phyloP scores from a whole-genome alignment of 2,797 vertebrate genomes.

The Loris lydekkerianus region DNA sequence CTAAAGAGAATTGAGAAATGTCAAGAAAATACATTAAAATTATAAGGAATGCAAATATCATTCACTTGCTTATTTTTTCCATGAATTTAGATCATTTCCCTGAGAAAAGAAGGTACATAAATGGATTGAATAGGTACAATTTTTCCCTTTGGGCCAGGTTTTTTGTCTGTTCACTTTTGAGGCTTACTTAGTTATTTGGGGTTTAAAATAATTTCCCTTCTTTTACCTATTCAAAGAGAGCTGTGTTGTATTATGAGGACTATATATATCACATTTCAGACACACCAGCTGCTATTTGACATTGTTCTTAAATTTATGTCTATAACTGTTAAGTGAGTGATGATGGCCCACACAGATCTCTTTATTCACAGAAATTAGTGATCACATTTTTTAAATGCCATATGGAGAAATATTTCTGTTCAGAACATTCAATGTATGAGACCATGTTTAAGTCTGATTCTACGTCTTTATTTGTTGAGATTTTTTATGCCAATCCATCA shows the following conservation, averaged over 20 bases:
- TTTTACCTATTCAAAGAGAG: not conserved
- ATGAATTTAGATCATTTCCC: conserved; percentile 20
- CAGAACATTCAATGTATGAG: not conserved
- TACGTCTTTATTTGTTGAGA: conserved; percentile 31
- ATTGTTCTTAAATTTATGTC: conserved; percentile 56
- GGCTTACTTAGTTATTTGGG: not conserved
- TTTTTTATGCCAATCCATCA: conserved; percentile 32
- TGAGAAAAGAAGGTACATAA: conserved; percentile 21
- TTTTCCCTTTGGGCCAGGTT: not conserved
- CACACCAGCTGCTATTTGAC: not conserved
- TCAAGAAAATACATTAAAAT: conserved; percentile 66
- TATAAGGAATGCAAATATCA: conserved; percentile 18
- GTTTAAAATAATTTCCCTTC: not conserved
- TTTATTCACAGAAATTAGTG: conserved; percentile 44
- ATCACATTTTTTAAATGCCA: conserved; percentile 28
- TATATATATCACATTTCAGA: not conserved
- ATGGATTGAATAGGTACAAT: not conserved
- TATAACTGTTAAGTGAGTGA: not conserved
- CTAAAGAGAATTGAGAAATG: conserved; percentile 12
- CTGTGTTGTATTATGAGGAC: not conserved
- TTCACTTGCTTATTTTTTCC: not conserved
- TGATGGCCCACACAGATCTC: not conserved
- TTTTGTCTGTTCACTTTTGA: conserved; percentile 20
- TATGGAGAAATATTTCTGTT: conserved; percentile 2
- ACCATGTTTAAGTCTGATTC: not conserved